phyloP scores from a whole-genome alignment of 2,888 invertebrate species.

The Trileptium ribeirensis region DNA sequence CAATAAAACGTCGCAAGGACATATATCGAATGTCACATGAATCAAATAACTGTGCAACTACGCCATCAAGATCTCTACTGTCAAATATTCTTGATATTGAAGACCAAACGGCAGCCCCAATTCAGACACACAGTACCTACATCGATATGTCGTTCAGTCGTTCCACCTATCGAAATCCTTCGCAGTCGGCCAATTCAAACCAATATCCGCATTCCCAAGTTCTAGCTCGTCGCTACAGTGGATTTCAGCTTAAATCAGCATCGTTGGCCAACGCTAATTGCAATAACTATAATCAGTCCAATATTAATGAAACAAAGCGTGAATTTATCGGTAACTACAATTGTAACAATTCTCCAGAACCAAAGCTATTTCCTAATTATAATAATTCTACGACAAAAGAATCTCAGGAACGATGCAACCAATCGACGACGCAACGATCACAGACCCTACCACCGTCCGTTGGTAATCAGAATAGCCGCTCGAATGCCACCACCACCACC shows the following conservation, averaged over 20 bases:
- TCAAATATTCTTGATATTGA: constrained; percentile 14
- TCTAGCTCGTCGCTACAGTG: not conserved
- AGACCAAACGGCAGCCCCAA: not conserved
- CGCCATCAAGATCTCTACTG: not conserved
- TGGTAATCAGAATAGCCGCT: not conserved
- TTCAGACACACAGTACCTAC: not conserved
- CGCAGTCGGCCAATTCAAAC: not conserved
- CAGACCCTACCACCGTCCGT: not conserved
- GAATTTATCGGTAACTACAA: too few species aligned
- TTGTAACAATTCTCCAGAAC: too few species aligned
- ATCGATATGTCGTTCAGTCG: not conserved
- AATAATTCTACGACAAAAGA: too few species aligned
- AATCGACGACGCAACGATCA: not conserved
- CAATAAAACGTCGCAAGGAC: not conserved
- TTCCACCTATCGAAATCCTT: not conserved
- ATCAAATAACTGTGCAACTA: not conserved
- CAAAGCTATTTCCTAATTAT: too few species aligned
- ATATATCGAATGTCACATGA: not conserved
- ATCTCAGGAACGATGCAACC: too few species aligned
- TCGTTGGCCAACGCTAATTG: not conserved
- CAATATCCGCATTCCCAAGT: not conserved
- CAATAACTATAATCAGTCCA: not conserved
- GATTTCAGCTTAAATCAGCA: too few species aligned
- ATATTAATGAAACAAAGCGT: not conserved
- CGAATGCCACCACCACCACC: not conserved